phyloP scores from a whole-genome alignment of 2,888 invertebrate species.

The Pyrgus malvae region DNA sequence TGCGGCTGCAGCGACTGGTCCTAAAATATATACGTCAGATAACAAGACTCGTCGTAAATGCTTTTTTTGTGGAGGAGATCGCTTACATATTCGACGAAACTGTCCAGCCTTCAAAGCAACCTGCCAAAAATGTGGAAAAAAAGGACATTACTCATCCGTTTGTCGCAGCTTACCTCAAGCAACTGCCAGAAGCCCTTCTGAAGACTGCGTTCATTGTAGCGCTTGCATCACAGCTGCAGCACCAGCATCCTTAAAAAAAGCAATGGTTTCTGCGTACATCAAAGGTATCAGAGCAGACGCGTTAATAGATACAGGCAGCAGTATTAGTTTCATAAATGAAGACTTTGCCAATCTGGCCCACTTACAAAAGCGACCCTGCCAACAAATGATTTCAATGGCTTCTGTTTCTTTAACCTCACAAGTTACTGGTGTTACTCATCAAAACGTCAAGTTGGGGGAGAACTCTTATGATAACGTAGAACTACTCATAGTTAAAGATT shows the following conservation, averaged over 20 bases:
- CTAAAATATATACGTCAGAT: neutral
- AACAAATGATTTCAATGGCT: neutral
- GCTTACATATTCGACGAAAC: neutral
- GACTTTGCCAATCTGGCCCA: neutral
- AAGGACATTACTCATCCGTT: neutral
- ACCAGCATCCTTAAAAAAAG: neutral
- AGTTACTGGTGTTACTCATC: neutral
- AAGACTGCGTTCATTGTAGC: neutral
- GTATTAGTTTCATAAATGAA: slow-evolving; percentile 8
- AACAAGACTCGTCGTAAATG: neutral
- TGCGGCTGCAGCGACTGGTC: neutral
- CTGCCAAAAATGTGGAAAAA: neutral
- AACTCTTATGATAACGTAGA: neutral
- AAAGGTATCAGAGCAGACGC: neutral
- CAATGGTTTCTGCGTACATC: neutral
- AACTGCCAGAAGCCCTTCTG: neutral
- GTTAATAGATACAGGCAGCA: neutral
- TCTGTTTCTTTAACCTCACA: neutral
- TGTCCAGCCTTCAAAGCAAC: neutral
- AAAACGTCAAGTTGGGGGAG: neutral
- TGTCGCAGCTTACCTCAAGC: neutral
- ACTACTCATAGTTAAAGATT: neutral
- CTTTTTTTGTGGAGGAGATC: neutral
- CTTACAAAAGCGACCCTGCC: neutral
- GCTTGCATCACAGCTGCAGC: neutral